phyloP scores from a whole-genome alignment of 2,888 invertebrate genomes.

The Clunio marinus region DNA sequence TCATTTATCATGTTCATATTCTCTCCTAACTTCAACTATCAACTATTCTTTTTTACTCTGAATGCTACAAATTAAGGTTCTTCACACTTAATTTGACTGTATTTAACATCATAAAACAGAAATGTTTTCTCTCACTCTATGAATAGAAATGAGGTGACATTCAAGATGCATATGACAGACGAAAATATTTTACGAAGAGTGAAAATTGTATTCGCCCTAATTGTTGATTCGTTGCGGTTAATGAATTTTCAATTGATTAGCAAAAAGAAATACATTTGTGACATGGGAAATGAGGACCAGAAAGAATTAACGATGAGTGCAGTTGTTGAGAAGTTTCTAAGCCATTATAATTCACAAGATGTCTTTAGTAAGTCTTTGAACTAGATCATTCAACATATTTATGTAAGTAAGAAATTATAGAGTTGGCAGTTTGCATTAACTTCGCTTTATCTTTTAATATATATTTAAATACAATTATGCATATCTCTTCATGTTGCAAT shows the following conservation, averaged over 20 bases:
- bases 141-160: slow-evolving; percentile 15
- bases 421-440: too few species aligned
- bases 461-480: too few species aligned
- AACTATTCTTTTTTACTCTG: background rate
- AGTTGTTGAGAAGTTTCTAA: too few species aligned
- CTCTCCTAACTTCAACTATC: background rate
- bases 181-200: background rate
- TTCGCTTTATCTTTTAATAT: too few species aligned
- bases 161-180: slow-evolving; percentile 4
- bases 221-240: slow-evolving; percentile 35
- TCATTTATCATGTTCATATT: slow-evolving; percentile 3
- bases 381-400: too few species aligned
- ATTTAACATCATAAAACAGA: background rate
- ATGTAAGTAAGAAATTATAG: too few species aligned
- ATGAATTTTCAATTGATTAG: slow-evolving; percentile 37
- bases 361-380: too few species aligned
- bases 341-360: too few species aligned
- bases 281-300: slow-evolving; percentile 16
- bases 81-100: slow-evolving; percentile 26
- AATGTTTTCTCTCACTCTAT: background rate
- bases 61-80: slow-evolving; percentile 21
- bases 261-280: slow-evolving; percentile 25
- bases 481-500: too few species aligned
- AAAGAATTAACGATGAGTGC: background rate
- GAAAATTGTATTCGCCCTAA: slow-evolving; percentile 28